A percentile compares a stretch with the other conserved stretches of the same genome.
These are phyloP conservation scores for Zeuzera pyrina DNA, from an alignment of 2,888 invertebrate genomes.

Conservation along the genomic window DNA sequence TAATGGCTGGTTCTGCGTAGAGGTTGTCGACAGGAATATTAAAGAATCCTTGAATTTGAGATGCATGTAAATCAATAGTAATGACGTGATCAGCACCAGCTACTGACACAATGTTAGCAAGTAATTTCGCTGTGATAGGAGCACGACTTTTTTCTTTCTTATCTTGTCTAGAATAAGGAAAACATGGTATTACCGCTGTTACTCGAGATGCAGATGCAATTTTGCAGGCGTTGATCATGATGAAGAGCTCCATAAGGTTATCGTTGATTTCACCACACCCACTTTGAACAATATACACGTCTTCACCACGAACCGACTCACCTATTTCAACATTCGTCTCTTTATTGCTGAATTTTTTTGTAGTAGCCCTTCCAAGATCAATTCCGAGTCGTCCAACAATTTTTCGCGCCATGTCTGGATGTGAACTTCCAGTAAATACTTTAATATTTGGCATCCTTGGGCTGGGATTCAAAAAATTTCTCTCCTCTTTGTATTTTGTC, in stretches of 20 bases:
- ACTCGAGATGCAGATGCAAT: constrained; percentile 92
- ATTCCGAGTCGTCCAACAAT: constrained; percentile 96
- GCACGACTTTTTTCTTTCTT: constrained; percentile 94
- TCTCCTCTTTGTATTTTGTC: constrained; percentile 21
- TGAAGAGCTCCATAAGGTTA: constrained; percentile 92
- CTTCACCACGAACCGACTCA: constrained; percentile 92
- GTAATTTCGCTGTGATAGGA: constrained; percentile 90
- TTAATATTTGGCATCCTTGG: constrained; percentile 98
- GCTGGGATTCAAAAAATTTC: constrained; percentile 31
- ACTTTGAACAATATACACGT: constrained; percentile 94
- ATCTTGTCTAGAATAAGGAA: constrained; percentile 93
- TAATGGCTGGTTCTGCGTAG: constrained; percentile 92
- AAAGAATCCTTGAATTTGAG: constrained; percentile 95
- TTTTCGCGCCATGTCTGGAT: constrained; percentile 96
- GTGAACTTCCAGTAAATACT: constrained; percentile 98
- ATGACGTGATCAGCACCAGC: constrained; percentile 95
- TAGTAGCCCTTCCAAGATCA: constrained; percentile 95
- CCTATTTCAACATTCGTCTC: constrained; percentile 96
- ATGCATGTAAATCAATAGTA: constrained; percentile 93
- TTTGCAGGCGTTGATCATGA: constrained; percentile 95
- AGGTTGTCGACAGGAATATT: constrained; percentile 95
- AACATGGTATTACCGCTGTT: constrained; percentile 92
- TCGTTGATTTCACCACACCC: constrained; percentile 93
- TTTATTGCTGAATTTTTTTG: constrained; percentile 98
- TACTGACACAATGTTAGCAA: constrained; percentile 91